phyloP scores from a whole-genome alignment of 1,140 invertebrate genomes.

The Caenorhabditis remanei region DNA sequence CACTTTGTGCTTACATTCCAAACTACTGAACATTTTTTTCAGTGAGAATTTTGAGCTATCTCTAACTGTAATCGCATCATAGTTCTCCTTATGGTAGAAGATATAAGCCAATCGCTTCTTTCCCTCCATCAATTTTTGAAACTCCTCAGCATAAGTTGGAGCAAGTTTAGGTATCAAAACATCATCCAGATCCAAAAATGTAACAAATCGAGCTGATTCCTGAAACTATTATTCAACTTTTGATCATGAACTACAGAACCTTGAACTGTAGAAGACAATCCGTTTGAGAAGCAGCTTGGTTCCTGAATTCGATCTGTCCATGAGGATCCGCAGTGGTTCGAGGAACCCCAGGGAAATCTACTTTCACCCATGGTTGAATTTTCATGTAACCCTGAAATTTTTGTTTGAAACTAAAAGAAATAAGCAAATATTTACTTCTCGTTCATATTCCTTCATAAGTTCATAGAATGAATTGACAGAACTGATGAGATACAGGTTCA shows the following conservation, averaged over 20 bases:
- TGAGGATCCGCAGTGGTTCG: background rate
- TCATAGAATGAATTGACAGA: conserved; percentile 30
- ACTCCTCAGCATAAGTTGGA: conserved; percentile 10
- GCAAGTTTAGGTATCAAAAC: conserved; percentile 28
- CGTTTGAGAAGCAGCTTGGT: conserved; percentile 33
- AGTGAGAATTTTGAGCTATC: conserved; percentile 28
- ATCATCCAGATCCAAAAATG: conserved; percentile 36
- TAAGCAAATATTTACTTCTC: background rate
- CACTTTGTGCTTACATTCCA: conserved; percentile 27
- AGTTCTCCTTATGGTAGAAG: conserved; percentile 49
- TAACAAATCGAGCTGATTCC: conserved; percentile 36
- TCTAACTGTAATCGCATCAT: conserved; percentile 25
- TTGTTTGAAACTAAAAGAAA: too few relatives aligned
- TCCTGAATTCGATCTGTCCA: conserved; percentile 20
- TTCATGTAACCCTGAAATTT: conserved; percentile 15
- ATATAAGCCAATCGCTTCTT: conserved; percentile 31
- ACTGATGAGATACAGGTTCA: conserved; percentile 34
- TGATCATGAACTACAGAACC: background rate
- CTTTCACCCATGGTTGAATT: conserved; percentile 35
- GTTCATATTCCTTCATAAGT: conserved; percentile 39
- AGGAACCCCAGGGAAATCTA: conserved; percentile 20
- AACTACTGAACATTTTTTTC: conserved; percentile 48
- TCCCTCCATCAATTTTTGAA: conserved; percentile 43
- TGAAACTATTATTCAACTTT: background rate
- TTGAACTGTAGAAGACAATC: conserved; percentile 40